Conservation (phyloP, 2,113 vertebrate genomes). For the Merops nubicus region DNA sequence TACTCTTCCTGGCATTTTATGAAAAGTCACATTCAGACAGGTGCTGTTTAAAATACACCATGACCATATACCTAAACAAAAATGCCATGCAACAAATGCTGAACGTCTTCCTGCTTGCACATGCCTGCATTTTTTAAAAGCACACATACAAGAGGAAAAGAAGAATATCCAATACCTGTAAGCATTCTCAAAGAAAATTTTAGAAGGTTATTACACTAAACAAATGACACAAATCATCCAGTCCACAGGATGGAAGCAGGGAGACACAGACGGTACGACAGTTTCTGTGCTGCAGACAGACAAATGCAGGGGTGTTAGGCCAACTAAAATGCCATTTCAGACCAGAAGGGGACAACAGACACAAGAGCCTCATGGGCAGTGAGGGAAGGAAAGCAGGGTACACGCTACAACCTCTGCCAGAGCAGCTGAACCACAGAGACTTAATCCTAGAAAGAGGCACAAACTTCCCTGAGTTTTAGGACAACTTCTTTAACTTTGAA, state of each 20-base stretch:
- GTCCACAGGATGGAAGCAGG: background rate
- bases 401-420: background rate
- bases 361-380: background rate
- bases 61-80: background rate
- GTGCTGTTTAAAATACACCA: background rate
- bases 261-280: background rate
- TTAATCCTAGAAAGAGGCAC: background rate
- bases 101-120: background rate
- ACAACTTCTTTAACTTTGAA: background rate
- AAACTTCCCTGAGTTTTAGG: background rate
- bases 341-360: background rate
- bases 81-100: background rate
- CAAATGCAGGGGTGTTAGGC: background rate
- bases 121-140: background rate
- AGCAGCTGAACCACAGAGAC: background rate
- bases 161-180: background rate
- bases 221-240: background rate
- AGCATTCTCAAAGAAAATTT: background rate
- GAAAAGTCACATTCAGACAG: background rate
- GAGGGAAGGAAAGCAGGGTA: background rate
- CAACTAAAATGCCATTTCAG: background rate
- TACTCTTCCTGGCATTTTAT: background rate
- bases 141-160: background rate
- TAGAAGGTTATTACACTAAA: background rate
- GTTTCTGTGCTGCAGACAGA: background rate